Evolutionary conservation across 2,113 vertebrate species (phyloP).

Genomic region (Pseudorectes ferrugineus): DNA sequence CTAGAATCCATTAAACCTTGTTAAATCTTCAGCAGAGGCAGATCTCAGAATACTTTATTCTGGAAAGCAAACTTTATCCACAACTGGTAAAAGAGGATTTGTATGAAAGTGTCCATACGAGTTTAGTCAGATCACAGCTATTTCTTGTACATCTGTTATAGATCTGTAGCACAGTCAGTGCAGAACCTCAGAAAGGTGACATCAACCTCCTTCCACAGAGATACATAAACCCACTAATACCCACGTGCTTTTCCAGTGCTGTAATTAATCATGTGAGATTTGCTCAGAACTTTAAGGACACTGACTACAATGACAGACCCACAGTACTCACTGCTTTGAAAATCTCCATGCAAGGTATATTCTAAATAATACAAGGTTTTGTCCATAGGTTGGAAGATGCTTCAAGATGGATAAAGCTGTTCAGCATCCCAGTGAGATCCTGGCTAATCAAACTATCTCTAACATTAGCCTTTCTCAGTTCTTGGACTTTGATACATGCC

Average conservation of each 20-base stretch:
- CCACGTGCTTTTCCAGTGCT: neutral
- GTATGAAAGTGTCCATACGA: neutral
- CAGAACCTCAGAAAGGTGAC: neutral
- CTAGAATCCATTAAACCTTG: neutral
- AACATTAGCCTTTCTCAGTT: slow-evolving; percentile 59
- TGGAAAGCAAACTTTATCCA: neutral
- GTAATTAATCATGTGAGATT: neutral
- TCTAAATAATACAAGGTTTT: neutral
- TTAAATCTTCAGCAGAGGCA: neutral
- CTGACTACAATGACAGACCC: neutral
- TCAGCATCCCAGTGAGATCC: neutral
- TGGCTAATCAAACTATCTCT: slow-evolving; percentile 15
- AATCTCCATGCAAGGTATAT: neutral
- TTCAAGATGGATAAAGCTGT: slow-evolving; percentile 45
- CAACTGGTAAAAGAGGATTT: neutral
- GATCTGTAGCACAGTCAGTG: neutral
- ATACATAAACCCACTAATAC: neutral
- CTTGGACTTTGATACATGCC: slow-evolving; percentile 64
- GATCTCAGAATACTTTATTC: neutral
- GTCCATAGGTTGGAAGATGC: neutral
- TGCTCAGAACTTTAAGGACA: neutral
- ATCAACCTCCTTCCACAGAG: neutral
- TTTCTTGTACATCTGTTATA: neutral
- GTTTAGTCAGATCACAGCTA: neutral
- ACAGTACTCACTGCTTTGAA: neutral